Percentiles rank a stretch among this genome's conserved stretches.
These are phyloP conservation scores for Sebastes jordani DNA, from an alignment of 2,797 vertebrate genomes.

Conservation along the genomic window DNA sequence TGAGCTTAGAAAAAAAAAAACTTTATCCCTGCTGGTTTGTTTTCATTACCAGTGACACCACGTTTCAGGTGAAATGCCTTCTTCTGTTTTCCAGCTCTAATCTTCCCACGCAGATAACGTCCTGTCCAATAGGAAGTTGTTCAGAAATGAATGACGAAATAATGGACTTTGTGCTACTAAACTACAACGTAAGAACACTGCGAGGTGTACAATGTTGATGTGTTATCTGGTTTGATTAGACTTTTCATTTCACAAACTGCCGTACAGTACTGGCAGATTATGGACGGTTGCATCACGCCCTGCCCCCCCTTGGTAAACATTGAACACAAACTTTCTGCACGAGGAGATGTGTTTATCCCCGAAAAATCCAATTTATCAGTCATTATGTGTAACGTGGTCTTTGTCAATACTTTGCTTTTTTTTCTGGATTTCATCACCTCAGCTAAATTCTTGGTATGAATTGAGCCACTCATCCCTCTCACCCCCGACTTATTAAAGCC, in stretches of 20 bases:
- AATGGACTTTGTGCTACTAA: conserved; percentile 60
- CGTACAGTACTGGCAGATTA: conserved; percentile 15
- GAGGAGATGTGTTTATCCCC: neutral
- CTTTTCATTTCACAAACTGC: conserved; percentile 35
- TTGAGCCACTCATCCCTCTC: conserved; percentile 27
- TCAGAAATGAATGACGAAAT: conserved; percentile 40
- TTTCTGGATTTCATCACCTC: conserved; percentile 42
- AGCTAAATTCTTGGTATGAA: conserved; percentile 57
- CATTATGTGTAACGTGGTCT: neutral
- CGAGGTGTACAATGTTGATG: conserved; percentile 13
- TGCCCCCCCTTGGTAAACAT: conserved; percentile 11
- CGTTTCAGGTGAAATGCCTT: neutral
- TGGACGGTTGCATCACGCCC: neutral
- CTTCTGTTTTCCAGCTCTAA: conserved; percentile 4
- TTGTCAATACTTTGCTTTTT: conserved; percentile 7
- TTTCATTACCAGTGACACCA: neutral
- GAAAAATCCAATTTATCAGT: conserved; percentile 8
- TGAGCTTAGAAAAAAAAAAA: neutral
- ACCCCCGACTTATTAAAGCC: conserved; percentile 26
- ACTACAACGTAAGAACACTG: conserved; percentile 1
- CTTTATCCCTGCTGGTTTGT: neutral
- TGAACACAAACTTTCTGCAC: conserved; percentile 8
- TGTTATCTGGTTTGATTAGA: conserved; percentile 38
- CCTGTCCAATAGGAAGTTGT: conserved; percentile 35
- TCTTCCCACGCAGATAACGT: conserved; percentile 28